A percentile compares a stretch with the other conserved stretches of the same genome.
phyloP scores from a whole-genome alignment of 2,888 invertebrate species.

The Scrobipalpa atriplicella region DNA sequence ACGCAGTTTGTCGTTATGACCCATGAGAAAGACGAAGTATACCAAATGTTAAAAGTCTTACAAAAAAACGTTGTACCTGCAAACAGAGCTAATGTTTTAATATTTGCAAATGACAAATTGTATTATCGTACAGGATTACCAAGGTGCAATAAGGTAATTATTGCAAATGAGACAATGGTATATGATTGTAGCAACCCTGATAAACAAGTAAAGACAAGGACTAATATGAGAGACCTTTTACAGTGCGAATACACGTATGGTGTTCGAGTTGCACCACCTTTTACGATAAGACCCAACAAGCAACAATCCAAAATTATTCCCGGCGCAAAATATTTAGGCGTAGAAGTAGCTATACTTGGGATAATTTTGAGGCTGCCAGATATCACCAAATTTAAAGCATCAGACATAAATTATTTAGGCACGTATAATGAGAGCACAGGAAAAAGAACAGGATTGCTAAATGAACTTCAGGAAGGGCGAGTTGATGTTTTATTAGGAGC shows the following conservation, averaged over 20 bases:
- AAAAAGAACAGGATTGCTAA: conserved; percentile 15
- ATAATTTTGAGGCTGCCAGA: neutral
- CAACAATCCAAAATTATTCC: neutral
- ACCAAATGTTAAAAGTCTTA: neutral
- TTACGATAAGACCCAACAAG: neutral
- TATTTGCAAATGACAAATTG: neutral
- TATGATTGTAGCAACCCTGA: neutral
- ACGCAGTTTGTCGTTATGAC: neutral
- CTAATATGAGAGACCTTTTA: neutral
- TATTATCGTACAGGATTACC: neutral
- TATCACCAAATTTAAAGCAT: neutral
- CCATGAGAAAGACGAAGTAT: neutral
- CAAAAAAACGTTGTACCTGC: neutral
- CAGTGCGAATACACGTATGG: neutral
- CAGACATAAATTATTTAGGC: neutral
- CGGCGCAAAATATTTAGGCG: neutral
- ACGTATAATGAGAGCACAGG: conserved; percentile 8
- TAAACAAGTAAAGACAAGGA: neutral
- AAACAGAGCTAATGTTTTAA: neutral
- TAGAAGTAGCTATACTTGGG: neutral
- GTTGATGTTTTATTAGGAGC: conserved; percentile 23
- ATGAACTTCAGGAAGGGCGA: conserved; percentile 16
- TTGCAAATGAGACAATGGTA: neutral
- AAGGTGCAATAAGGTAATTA: neutral
- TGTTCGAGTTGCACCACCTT: neutral